phyloP scores from a whole-genome alignment of 2,113 vertebrate species.

The Cygnus buccinator region DNA sequence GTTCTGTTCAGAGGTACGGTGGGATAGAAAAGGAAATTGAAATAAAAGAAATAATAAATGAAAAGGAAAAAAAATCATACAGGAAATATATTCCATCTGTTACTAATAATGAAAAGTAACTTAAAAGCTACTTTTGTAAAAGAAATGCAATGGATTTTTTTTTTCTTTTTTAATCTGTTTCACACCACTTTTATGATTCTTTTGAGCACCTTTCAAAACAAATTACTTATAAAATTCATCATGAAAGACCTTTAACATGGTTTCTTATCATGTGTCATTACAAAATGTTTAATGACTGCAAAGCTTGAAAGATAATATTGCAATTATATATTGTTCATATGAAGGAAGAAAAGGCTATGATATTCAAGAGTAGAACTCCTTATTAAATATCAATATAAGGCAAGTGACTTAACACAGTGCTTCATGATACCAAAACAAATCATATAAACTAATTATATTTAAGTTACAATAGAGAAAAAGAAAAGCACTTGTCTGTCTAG shows the following conservation, averaged over 20 bases:
- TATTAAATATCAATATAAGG: background rate
- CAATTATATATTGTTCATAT: background rate
- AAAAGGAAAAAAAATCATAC: background rate
- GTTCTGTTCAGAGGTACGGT: background rate
- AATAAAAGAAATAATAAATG: background rate
- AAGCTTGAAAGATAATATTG: background rate
- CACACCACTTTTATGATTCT: background rate
- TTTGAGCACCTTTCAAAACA: background rate
- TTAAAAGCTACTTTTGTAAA: background rate
- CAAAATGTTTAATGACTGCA: background rate
- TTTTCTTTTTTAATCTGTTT: background rate
- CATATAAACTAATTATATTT: background rate
- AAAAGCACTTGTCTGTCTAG: background rate
- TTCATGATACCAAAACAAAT: background rate
- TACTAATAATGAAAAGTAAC: slow-evolving; percentile 5
- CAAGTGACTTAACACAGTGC: background rate
- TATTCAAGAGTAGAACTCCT: background rate
- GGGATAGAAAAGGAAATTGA: background rate
- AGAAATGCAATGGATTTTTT: background rate
- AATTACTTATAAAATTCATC: background rate
- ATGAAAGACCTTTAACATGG: background rate
- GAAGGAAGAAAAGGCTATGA: background rate
- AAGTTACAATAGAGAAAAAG: background rate
- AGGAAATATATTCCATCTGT: background rate
- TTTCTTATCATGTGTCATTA: background rate